A percentile compares a stretch with the other conserved stretches of the same genome.
These are phyloP conservation scores for Flexamia atlantica DNA, from an alignment of 2,888 invertebrate genomes.

Conservation along the genomic window DNA sequence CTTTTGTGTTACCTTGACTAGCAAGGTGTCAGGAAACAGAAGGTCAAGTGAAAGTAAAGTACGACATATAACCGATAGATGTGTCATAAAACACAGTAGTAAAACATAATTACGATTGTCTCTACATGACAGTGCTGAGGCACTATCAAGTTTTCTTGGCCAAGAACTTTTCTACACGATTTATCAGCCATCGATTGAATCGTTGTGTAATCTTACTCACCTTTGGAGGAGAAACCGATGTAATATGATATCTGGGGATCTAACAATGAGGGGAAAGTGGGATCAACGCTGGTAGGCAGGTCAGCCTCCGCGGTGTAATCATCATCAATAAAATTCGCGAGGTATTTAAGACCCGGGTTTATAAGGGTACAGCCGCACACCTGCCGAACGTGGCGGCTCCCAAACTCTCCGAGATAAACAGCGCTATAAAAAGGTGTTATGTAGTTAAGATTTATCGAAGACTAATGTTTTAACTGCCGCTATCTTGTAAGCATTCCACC, in stretches of 20 bases:
- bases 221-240: constrained; percentile 22
- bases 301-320: not conserved
- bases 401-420: not conserved
- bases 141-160: too few relatives aligned
- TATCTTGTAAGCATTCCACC: constrained; percentile 22
- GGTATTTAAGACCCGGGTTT: constrained; percentile 5
- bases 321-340: constrained; percentile 45
- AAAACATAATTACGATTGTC: not conserved
- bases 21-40: not conserved
- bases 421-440: constrained; percentile 31
- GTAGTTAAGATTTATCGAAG: constrained; percentile 45
- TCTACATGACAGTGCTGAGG: not conserved
- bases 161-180: too few relatives aligned
- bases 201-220: constrained; percentile 12
- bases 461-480: constrained; percentile 35
- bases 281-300: constrained; percentile 6
- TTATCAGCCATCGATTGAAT: not conserved
- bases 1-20: too few relatives aligned
- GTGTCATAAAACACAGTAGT: not conserved
- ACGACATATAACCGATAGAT: not conserved
- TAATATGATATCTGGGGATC: constrained; percentile 29
- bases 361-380: constrained; percentile 7
- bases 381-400: constrained; percentile 20
- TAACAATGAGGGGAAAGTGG: constrained; percentile 30
- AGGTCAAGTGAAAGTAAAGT: not conserved